Conservation (phyloP, 2,113 vertebrate species). For the Sminthopsis crassicaudata region DNA sequence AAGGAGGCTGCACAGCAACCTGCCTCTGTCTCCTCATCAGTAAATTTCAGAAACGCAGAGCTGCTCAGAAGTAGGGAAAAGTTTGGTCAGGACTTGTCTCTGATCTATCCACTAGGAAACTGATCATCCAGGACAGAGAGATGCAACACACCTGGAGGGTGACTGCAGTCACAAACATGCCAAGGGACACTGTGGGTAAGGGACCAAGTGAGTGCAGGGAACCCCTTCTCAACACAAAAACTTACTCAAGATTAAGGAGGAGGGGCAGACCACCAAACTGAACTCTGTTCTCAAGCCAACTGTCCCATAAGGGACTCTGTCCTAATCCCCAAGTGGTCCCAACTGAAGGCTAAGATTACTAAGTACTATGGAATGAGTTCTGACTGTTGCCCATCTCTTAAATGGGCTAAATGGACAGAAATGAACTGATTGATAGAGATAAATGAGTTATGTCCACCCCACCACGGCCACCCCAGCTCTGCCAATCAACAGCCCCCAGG, state of each 20-base stretch:
- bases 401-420: neutral
- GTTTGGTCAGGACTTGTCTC: rapidly evolving
- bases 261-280: neutral
- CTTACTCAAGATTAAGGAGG: neutral
- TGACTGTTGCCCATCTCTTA: neutral
- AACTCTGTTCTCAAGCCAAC: neutral
- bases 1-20: neutral
- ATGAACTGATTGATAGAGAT: neutral
- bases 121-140: neutral
- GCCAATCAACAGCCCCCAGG: neutral
- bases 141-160: neutral
- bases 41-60: neutral
- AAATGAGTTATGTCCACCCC: neutral
- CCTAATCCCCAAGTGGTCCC: neutral
- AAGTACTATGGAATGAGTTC: neutral
- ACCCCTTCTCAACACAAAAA: neutral
- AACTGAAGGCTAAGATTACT: neutral
- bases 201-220: neutral
- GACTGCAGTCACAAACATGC: neutral
- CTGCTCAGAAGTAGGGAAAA: neutral
- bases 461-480: neutral
- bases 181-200: neutral
- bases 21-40: neutral
- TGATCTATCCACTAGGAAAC: neutral
- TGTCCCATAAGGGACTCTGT: neutral